Conservation (phyloP, 2,797 vertebrate species). For the Bradypodion ventrale region DNA sequence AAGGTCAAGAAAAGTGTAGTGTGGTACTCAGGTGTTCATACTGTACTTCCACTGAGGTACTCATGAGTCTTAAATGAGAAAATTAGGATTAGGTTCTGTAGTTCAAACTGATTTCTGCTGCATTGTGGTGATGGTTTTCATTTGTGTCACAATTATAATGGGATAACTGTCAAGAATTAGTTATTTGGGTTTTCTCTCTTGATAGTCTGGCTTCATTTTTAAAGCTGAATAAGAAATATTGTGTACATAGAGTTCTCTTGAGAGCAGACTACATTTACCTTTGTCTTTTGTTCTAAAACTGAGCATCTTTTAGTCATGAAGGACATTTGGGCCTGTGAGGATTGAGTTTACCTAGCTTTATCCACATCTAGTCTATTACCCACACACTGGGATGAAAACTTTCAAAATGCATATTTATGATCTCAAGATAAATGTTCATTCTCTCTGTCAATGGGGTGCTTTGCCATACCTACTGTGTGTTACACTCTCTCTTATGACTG, state of each 20-base stretch:
- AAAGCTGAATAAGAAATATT: constrained; percentile 25
- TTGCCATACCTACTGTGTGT: constrained; percentile 49
- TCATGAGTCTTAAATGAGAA: too few relatives aligned
- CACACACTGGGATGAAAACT: constrained; percentile 59
- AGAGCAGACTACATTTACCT: constrained; percentile 36
- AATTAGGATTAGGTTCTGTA: too few relatives aligned
- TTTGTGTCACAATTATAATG: constrained; percentile 52
- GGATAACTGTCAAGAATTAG: constrained; percentile 61
- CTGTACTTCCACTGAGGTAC: too few relatives aligned
- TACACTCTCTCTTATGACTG: constrained; percentile 52
- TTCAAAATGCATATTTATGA: constrained; percentile 73
- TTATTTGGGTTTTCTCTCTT: constrained; percentile 46
- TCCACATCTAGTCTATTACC: constrained; percentile 54
- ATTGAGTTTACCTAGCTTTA: constrained; percentile 43
- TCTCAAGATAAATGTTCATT: constrained; percentile 67
- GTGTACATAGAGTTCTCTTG: constrained; percentile 30
- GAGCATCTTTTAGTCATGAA: constrained; percentile 30
- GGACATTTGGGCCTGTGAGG: constrained; percentile 29
- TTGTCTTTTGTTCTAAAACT: constrained; percentile 41
- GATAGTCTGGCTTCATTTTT: constrained; percentile 48
- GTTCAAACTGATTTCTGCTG: too few relatives aligned
- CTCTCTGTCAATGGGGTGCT: constrained; percentile 65
- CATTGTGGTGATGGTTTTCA: constrained; percentile 56
- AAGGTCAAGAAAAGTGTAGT: too few relatives aligned
- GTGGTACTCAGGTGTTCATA: too few relatives aligned